Evolutionary conservation across 1,140 invertebrate genomes (phyloP), one percentile per base, ranked within the genome.

Genomic region (Lycorma delicatula): DNA sequence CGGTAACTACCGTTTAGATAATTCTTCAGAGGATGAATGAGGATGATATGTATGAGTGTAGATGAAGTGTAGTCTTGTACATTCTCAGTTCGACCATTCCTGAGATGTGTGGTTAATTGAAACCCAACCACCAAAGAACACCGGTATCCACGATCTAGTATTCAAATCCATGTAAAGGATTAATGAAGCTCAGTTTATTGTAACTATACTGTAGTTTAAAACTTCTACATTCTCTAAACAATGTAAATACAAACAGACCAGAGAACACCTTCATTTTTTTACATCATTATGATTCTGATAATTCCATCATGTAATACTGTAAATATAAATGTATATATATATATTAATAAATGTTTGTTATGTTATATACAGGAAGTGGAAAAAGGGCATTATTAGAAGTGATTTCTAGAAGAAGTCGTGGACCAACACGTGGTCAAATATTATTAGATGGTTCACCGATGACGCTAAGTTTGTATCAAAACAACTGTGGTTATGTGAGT

Each of bases 311-410:
- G 7, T 34, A 34, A n/a, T 34, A 34, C 7, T n/a, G 7, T 48
- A 38, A 38, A 58, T n/a, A n/a, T n/a, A n/a, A n/a, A n/a, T n/a
- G n/a, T n/a, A n/a, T 13, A 13, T 54, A 26, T 23, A 36, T 16
- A n/a, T 18, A 36, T 1, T 41, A n/a, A 13, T 31, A 1, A n/a
- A n/a, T n/a, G n/a, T 12, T 36, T 49, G 26, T n/a, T n/a, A n/a
- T n/a, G n/a, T n/a, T n/a, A n/a, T n/a, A 23, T 68, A 7, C 61
- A 87, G 87, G 87, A 13, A 93, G 90, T 62, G 92, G 93, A 0
- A 96, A 96, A 70, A 77, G 89, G 53, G 91, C 92, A 0, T 76
- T 96, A 1, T 73, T 96, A 3, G 92, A 95, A 69, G 91, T 95
- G 1, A 93, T 95, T 26, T 86, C 89, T 5, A 79, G 91, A n/a